Base-by-base conservation (phyloP, 1,140 invertebrate species). In the Orchestia grillus region DNA sequence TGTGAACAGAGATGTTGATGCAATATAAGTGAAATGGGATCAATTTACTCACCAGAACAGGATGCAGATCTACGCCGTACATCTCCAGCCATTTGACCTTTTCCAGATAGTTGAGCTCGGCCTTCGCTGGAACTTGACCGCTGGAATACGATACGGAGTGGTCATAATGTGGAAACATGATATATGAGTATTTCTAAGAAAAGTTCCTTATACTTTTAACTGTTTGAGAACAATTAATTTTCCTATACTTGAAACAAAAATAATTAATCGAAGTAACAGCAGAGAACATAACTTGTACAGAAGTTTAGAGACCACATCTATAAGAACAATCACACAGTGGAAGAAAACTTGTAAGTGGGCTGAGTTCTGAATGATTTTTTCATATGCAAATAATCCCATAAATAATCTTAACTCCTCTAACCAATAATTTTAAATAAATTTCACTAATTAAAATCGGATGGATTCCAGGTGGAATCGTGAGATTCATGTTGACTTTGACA, bases 1-100 rank as follows among this genome's bases (percentile, higher is more conserved):
- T 77, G 62, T 8, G 1, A 77, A 3, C 62, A 1, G 11, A 77
- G 62, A 77, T 23, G 62, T 77, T 77, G 62, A 23, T 19, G 36
- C 62, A 3, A 77, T 19, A 23, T 77, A 77, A 36, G 11, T 23
- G 36, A 77, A 77, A 77, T 77, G 62, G 36, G 3, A 8, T 3
- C 11, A 77, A 77, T 23, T 77, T 28, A 97, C 98, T 97, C 97
- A 98, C 98, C 98, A 98, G 97, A 47, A 99, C 98, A 92, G 98
- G 98, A 97, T 99, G 98, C 97, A 98, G 98, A 97, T 99, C 98
- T 15, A 98, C 98, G 16, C 98, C 98, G 97, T 98, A 98, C 98
- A 98, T 98, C 97, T 98, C 98, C 96, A 99, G 97, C 98, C 98
- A 98, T 97, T 98, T 98, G 90, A 98, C 98, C 97, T 98, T 98